phyloP scores from a whole-genome alignment of 2,113 vertebrate genomes.

The Sciurus niger region DNA sequence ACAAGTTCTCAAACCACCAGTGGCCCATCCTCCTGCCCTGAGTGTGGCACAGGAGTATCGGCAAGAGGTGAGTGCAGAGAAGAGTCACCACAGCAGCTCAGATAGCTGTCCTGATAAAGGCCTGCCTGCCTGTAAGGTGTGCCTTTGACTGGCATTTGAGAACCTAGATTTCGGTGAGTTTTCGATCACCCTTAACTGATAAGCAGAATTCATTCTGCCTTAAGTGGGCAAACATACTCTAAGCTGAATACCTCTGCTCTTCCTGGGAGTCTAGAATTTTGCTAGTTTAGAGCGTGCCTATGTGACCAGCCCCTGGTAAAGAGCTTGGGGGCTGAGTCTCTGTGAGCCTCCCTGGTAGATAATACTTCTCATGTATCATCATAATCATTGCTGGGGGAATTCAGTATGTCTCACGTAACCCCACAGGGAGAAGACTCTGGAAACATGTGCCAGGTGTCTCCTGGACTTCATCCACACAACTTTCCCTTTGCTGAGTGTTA shows the following conservation, averaged over 20 bases:
- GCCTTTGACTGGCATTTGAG: background rate
- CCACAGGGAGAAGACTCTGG: background rate
- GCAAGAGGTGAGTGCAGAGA: background rate
- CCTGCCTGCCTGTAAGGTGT: background rate
- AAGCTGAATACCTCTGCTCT: background rate
- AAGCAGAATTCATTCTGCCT: background rate
- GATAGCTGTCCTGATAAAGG: background rate
- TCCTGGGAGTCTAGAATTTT: background rate
- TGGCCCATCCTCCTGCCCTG: background rate
- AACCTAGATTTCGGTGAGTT: background rate
- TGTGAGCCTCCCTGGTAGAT: background rate
- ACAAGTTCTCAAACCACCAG: no score
- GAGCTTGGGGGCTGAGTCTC: no score
- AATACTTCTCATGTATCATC: fast-evolving
- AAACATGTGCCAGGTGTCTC: no score
- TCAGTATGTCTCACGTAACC: background rate
- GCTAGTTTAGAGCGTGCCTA: background rate
- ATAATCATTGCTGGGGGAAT: no score
- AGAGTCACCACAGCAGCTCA: background rate
- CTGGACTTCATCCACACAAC: background rate
- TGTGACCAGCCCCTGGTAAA: background rate
- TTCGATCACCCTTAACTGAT: no score
- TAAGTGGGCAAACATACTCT: background rate
- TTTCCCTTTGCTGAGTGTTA: background rate
- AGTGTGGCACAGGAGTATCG: background rate